Percentiles rank a stretch among this genome's conserved stretches.
These are phyloP conservation scores for Lymantria dispar DNA, from an alignment of 2,888 invertebrate genomes.

Conservation along the genomic window DNA sequence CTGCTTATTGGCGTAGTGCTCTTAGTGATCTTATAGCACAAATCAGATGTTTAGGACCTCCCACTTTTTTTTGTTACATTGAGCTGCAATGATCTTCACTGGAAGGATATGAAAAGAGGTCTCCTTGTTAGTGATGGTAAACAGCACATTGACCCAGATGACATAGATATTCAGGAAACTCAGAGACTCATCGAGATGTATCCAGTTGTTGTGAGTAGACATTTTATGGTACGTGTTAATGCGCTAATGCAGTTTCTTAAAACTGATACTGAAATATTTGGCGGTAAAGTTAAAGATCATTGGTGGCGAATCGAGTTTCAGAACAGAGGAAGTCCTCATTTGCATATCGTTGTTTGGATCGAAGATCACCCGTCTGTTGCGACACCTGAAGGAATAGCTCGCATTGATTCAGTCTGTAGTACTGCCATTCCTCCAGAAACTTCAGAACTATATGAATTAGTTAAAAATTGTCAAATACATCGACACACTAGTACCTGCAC, in stretches of 20 bases:
- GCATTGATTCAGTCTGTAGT: neutral
- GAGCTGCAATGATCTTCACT: constrained; percentile 2
- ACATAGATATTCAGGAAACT: neutral
- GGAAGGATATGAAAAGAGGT: neutral
- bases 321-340: neutral
- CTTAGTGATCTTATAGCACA: neutral
- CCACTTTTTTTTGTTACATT: neutral
- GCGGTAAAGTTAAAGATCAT: neutral
- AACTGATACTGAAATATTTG: neutral
- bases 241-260: neutral
- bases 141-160: neutral
- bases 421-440: neutral
- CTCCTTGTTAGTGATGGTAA: neutral
- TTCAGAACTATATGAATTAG: neutral
- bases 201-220: neutral
- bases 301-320: neutral
- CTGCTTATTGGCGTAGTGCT: neutral
- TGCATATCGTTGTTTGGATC: constrained; percentile 1
- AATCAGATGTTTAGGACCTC: constrained; percentile 2
- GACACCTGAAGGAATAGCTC: neutral
- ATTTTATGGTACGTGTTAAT: constrained; percentile 2
- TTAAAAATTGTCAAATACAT: neutral
- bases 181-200: neutral
- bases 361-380: neutral
- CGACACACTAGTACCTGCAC: neutral